phyloP scores from a whole-genome alignment of 1,140 invertebrate species.

The Holcopasites calliopsidis region DNA sequence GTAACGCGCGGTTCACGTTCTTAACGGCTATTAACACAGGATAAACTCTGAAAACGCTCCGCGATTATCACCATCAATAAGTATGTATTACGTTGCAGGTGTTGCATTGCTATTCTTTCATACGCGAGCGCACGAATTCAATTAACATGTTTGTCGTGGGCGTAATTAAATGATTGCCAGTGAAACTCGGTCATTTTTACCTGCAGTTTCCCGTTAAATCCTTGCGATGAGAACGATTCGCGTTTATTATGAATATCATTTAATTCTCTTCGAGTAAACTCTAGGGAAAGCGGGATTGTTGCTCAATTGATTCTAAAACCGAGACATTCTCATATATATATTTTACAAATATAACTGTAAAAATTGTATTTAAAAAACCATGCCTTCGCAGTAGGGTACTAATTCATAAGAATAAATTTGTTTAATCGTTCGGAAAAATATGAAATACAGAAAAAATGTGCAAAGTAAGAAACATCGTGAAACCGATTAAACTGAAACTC shows the following conservation, averaged over 20 bases:
- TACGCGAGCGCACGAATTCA: neutral
- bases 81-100: neutral
- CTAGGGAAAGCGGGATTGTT: too few relatives aligned
- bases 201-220: neutral
- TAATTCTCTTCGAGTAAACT: neutral
- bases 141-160: neutral
- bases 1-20: neutral
- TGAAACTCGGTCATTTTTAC: slow-evolving; percentile 9
- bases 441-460: too few relatives aligned
- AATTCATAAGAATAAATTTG: too few relatives aligned
- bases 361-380: too few relatives aligned
- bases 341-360: too few relatives aligned
- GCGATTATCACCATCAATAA: slow-evolving; percentile 3
- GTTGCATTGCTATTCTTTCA: neutral
- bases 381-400: too few relatives aligned
- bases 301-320: neutral
- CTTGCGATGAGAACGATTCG: neutral
- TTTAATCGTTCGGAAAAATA: too few relatives aligned
- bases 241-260: neutral
- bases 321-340: too few relatives aligned
- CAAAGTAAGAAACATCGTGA: too few relatives aligned
- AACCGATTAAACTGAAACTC: neutral
- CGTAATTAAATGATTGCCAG: neutral
- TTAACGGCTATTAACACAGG: neutral
- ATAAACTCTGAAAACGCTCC: slow-evolving; percentile 10